These are phyloP conservation scores for Polyommatus icarus DNA, from an alignment of 2,888 invertebrate genomes.

Conservation along the genomic window DNA sequence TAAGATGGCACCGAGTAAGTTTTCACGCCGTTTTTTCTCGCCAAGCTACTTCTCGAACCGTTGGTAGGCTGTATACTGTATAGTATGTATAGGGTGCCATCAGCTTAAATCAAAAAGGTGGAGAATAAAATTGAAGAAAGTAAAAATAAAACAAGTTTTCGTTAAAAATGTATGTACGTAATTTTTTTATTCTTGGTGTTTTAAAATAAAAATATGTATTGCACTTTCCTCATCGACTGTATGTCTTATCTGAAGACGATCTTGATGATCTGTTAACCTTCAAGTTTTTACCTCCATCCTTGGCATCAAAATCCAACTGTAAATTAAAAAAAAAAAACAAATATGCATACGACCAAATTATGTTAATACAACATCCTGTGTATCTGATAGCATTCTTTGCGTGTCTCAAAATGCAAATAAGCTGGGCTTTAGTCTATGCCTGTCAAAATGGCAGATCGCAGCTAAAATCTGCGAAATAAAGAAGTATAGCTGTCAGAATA, in stretches of 20 bases:
- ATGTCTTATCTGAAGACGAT: not conserved
- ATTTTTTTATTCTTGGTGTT: too few species aligned
- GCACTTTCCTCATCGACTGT: not conserved
- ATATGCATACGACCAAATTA: slow-evolving; percentile 67
- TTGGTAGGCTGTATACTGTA: too few species aligned
- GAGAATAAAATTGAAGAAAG: too few species aligned
- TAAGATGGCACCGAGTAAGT: too few species aligned
- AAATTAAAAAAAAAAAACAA: slow-evolving; percentile 58
- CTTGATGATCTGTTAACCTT: slow-evolving; percentile 21
- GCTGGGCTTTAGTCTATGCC: not conserved
- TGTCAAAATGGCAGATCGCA: not conserved
- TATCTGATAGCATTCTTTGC: slow-evolving; percentile 57
- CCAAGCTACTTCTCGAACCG: too few species aligned
- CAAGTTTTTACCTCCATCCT: slow-evolving; percentile 46
- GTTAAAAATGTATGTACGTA: too few species aligned
- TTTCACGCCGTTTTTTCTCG: too few species aligned
- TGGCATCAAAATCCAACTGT: slow-evolving; percentile 53
- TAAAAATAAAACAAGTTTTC: too few species aligned
- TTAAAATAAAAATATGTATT: not conserved
- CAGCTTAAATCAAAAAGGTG: too few species aligned
- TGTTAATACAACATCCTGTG: slow-evolving; percentile 71
- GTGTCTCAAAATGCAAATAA: slow-evolving; percentile 47
- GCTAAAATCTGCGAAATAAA: not conserved
- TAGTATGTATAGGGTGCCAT: too few species aligned
- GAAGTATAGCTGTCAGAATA: slow-evolving; percentile 14